phyloP scores from a whole-genome alignment of 2,113 vertebrate genomes.

The Epinephelus fuscoguttatus region DNA sequence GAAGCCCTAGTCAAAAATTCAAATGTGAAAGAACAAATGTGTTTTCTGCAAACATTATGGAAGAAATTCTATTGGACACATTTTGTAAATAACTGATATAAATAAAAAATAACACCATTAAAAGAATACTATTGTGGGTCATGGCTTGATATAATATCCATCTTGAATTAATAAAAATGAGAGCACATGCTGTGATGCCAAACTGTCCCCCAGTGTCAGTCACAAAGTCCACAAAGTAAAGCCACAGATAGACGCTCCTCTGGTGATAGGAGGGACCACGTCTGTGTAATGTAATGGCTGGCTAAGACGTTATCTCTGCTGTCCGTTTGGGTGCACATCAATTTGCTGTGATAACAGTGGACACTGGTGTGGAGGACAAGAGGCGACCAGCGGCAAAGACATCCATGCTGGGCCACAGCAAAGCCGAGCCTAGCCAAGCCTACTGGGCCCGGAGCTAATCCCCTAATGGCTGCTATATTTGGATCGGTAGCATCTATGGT shows the following conservation, averaged over 20 bases:
- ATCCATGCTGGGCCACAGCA: constrained; percentile 49
- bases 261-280: neutral
- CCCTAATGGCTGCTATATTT: constrained; percentile 85
- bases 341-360: constrained; percentile 39
- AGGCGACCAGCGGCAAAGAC: constrained; percentile 63
- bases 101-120: neutral
- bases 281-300: constrained; percentile 4
- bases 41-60: neutral
- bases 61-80: neutral
- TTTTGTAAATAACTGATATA: too few relatives aligned
- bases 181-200: neutral
- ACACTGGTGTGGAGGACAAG: constrained; percentile 39
- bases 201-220: neutral
- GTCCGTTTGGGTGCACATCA: constrained; percentile 35
- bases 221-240: constrained; percentile 10
- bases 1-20: rapidly evolving
- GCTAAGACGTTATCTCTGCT: constrained; percentile 32
- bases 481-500: constrained; percentile 76
- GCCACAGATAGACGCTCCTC: constrained; percentile 6
- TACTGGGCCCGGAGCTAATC: constrained; percentile 78
- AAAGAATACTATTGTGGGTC: too few relatives aligned
- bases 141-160: neutral
- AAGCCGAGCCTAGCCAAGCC: constrained; percentile 59
- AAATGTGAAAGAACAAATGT: neutral
- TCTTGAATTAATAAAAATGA: neutral